These are phyloP conservation scores for Nannoperca australis DNA, from an alignment of 2,797 vertebrate genomes.

Conservation along the genomic window DNA sequence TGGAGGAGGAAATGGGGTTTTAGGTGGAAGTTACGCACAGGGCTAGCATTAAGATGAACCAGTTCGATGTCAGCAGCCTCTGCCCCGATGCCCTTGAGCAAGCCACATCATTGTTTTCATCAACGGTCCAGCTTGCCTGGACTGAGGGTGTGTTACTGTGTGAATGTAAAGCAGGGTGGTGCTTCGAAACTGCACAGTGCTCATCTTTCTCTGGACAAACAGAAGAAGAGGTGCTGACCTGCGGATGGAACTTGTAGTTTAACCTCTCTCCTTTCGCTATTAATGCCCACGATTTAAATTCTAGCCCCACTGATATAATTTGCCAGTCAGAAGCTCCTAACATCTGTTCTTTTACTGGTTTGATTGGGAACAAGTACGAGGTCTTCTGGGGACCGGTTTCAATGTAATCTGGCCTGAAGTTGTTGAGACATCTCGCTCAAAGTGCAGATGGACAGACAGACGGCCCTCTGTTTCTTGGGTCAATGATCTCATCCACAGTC, in stretches of 20 bases:
- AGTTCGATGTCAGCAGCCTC: neutral
- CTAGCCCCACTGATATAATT: too few species aligned
- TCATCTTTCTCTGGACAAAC: neutral
- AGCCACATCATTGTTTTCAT: neutral
- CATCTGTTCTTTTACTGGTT: neutral
- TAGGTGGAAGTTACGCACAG: too few species aligned
- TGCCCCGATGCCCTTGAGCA: constrained; percentile 10
- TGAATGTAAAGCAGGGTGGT: constrained; percentile 13
- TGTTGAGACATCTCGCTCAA: neutral
- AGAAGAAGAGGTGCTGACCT: neutral
- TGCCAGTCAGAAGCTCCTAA: neutral
- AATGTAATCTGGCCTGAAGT: neutral
- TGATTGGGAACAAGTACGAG: neutral
- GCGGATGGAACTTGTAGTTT: neutral
- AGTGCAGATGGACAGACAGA: neutral
- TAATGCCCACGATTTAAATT: neutral
- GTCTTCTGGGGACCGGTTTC: neutral
- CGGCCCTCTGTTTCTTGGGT: neutral
- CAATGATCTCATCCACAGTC: neutral
- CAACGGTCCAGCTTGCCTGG: neutral
- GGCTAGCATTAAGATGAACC: neutral
- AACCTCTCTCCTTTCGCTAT: neutral
- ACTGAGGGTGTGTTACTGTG: neutral
- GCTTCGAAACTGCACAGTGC: neutral
- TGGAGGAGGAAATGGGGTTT: too few species aligned